Base-by-base conservation (phyloP, 2,888 invertebrate species). In the Carterocephalus palaemon region DNA sequence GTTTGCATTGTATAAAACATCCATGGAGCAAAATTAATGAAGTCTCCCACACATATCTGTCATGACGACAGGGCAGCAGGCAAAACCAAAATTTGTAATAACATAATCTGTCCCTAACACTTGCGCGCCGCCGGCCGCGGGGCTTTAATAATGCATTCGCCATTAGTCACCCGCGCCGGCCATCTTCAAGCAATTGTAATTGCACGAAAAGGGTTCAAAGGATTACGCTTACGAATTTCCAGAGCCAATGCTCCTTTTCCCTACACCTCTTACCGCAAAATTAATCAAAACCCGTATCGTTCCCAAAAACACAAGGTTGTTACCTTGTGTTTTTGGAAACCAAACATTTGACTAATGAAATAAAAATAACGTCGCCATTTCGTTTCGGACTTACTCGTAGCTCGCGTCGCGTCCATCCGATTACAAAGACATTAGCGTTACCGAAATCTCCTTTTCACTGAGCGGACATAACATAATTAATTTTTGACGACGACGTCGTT, bases 141-240 rank as follows among this genome's bases (percentile, higher is more conserved):
- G 67, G 67, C 63, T 74, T 86, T 79, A 86, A 86, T 86, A 86
- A 86, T 86, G 80, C 80, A 86, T 70, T 64, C 68, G 63, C 84
- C 86, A 86, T 86, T 86, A 86, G 79, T 79, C 78, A 78, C 76
- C 78, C 76, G 80, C 69, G 62, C 62, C 57, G 58, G 59, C 70
- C 71, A 73, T 78, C 83, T 81, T 75, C 75, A 67, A 68, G 64
- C 79, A 75, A 76, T 78, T 79, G 78, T 78, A 80, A 84, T 83
- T 76, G 75, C 70, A 64, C 62, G 52, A 69, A 72, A 74, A 75
- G 75, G 78, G 73, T 62, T 73, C 70, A 75, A 72, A 71, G 78
- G 82, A 77, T 81, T 79, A 80, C 72, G 67, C 68, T 64, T 65
- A 64, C 67, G 60, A 60, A 63, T 62, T 66, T 66, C 55, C 63